Percentiles rank a stretch among this genome's conserved stretches.
These are phyloP conservation scores for Spodoptera exigua DNA, from an alignment of 2,888 invertebrate species.

Conservation along the genomic window DNA sequence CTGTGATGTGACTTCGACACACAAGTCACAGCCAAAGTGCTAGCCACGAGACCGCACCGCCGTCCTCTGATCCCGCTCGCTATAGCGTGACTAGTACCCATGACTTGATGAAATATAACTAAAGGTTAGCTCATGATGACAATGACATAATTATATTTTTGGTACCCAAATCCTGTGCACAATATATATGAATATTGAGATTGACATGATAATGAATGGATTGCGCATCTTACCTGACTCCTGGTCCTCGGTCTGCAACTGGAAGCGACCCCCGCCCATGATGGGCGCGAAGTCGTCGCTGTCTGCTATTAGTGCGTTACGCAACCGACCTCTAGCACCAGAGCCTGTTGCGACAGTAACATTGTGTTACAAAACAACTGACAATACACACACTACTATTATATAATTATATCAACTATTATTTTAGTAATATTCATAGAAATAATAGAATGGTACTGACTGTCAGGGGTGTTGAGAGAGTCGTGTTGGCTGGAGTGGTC, in stretches of 20 bases:
- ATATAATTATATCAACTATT: too few species aligned
- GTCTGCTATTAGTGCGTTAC: slow-evolving; percentile 93
- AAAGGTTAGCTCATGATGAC: slow-evolving; percentile 21
- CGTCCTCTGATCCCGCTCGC: slow-evolving; percentile 35
- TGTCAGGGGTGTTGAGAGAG: slow-evolving; percentile 72
- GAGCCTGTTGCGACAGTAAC: slow-evolving; percentile 59
- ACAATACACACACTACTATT: too few species aligned
- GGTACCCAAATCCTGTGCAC: too few species aligned
- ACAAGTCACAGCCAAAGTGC: slow-evolving; percentile 95
- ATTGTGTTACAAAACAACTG: too few species aligned
- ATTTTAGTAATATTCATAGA: neutral
- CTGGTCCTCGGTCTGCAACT: slow-evolving; percentile 93
- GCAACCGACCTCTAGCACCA: slow-evolving; percentile 85
- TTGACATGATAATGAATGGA: neutral
- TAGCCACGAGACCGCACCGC: slow-evolving; percentile 84
- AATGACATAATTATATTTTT: neutral
- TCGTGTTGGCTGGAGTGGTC: slow-evolving; percentile 21
- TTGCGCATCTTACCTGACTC: slow-evolving; percentile 81
- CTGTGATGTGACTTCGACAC: slow-evolving; percentile 95
- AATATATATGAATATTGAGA: neutral
- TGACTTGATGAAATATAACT: slow-evolving; percentile 27
- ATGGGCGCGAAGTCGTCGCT: slow-evolving; percentile 94
- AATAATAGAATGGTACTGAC: slow-evolving; percentile 40
- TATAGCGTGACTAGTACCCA: slow-evolving; percentile 46
- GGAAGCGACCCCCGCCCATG: slow-evolving; percentile 91